These are phyloP conservation scores for Cisticola juncidis DNA, from an alignment of 2,113 vertebrate genomes.

Conservation along the genomic window DNA sequence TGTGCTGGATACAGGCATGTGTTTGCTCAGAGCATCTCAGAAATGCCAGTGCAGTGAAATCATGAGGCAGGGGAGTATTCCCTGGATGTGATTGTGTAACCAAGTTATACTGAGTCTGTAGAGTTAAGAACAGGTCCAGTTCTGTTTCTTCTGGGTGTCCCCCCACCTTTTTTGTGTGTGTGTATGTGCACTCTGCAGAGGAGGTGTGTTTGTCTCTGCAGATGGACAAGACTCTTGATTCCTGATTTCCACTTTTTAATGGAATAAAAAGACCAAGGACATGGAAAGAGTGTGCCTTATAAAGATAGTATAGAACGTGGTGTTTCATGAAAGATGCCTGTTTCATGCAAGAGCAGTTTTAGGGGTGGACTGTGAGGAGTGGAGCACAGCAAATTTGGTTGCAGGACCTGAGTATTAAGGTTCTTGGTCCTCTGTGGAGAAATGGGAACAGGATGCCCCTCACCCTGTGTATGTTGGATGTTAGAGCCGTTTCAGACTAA, in stretches of 20 bases:
- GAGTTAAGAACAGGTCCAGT: not conserved
- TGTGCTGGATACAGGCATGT: not conserved
- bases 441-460: not conserved
- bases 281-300: not conserved
- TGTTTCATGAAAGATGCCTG: not conserved
- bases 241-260: not conserved
- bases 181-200: not conserved
- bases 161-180: accelerated
- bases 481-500: not conserved
- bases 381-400: accelerated
- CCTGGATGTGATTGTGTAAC: not conserved
- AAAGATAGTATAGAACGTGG: not conserved
- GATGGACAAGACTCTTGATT: not conserved
- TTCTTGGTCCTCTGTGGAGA: not conserved
- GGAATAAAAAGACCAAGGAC: not conserved
- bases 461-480: not conserved
- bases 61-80: not conserved
- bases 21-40: conserved; percentile 17
- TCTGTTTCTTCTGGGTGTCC: not conserved
- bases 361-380: not conserved
- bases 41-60: conserved; percentile 1
- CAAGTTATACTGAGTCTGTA: not conserved
- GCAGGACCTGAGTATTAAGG: not conserved
- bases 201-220: not conserved
- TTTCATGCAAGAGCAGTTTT: not conserved